Evolutionary conservation across 1,140 invertebrate species (phyloP).

Genomic region (Aphaenogaster ashmeadi): DNA sequence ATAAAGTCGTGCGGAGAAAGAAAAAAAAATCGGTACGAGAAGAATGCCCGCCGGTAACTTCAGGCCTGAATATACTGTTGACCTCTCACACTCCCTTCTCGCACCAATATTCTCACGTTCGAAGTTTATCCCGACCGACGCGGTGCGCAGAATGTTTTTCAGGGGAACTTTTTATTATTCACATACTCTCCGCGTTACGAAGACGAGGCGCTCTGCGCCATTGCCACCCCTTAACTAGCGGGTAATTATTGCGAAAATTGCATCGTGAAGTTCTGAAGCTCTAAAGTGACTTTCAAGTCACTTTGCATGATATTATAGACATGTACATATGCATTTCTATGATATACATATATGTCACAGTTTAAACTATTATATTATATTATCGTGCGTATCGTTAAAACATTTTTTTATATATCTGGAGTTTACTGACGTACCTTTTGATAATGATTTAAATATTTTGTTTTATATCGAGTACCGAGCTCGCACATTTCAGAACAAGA

Average conservation of each 20-base stretch:
- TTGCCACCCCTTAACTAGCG: neutral
- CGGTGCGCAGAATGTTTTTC: conserved; percentile 46
- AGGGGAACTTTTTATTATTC: conserved; percentile 68
- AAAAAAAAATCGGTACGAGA: conserved; percentile 65
- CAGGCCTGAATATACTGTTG: conserved; percentile 63
- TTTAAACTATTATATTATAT: neutral
- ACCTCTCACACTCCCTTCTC: conserved; percentile 28
- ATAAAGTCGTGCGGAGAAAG: conserved; percentile 49
- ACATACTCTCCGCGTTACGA: conserved; percentile 42
- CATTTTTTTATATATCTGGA: neutral
- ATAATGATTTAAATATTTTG: conserved; percentile 14
- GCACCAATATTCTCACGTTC: conserved; percentile 59
- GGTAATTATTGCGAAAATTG: conserved; percentile 30
- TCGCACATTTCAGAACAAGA: neutral
- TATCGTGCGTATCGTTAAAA: neutral
- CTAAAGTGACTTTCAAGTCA: neutral
- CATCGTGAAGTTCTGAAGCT: neutral
- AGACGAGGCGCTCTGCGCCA: neutral
- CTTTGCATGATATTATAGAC: neutral
- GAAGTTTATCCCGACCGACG: conserved; percentile 58
- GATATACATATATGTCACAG: neutral
- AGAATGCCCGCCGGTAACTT: conserved; percentile 70
- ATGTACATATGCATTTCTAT: neutral
- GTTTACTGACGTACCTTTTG: neutral
- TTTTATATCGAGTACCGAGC: neutral